Base-by-base conservation (phyloP, 2,888 invertebrate genomes). In the Itoplectis maculator region DNA sequence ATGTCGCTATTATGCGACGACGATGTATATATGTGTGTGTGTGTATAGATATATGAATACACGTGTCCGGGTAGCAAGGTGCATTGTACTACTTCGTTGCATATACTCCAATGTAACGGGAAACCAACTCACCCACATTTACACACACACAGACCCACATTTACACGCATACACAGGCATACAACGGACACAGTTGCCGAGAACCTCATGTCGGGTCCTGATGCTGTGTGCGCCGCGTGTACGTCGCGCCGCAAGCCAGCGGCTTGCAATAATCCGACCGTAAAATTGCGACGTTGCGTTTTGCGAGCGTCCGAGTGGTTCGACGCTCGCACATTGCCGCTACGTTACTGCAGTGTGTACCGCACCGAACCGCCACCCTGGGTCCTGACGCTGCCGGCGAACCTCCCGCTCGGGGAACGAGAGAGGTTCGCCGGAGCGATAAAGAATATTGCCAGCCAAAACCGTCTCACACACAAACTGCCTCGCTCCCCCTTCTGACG, bases 261-360 rank as follows among this genome's bases (percentile, higher is more conserved):
- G 61, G 77, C 66, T 77, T 81, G 79, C 79, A 83, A 85, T 79
- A 85, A 83, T 82, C 74, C 83, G 72, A 83, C 74, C 83, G 83
- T 85, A 81, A 85, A 85, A 85, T 84, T 85, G 83, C 81, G 73
- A 81, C 79, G 78, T 78, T 84, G 81, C 83, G 70, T 76, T 82
- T 84, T 77, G 79, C 81, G 37, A 82, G 65, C 65, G 76, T 63
- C 68, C 65, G 72, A 49, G 51, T 63, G 29, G 72, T 66, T 61
- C 49, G n/a, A n/a, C n/a, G 63, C 61, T 61, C 37, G 47, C 37
- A 61, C n/a, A n/a, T n/a, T n/a, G n/a, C n/a, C 63, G 40, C 49
- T 29, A 56, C 73, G 40, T 54, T 29, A 35, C 56, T 47, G 9
- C 23, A 56, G 74, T 63, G 40, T 45, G 68, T 63, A 18, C 59